These are phyloP conservation scores for Coleophora flavipennella DNA, from an alignment of 2,888 invertebrate species.

Conservation along the genomic window DNA sequence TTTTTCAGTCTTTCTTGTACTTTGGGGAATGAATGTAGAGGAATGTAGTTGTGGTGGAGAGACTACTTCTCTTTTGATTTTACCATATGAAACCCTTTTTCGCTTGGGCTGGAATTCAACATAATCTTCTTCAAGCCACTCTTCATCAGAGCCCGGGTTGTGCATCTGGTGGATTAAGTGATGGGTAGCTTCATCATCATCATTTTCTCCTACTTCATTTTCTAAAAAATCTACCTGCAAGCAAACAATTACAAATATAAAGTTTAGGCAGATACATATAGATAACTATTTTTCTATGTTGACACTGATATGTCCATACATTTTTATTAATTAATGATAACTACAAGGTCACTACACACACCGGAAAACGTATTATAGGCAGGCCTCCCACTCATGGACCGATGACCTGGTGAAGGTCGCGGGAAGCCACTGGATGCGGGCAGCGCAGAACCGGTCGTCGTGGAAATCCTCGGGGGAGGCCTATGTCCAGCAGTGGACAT, in stretches of 20 bases:
- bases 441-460: too few relatives aligned
- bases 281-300: too few relatives aligned
- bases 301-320: neutral
- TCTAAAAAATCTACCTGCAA: slow-evolving; percentile 46
- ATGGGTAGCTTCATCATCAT: slow-evolving; percentile 34
- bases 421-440: too few relatives aligned
- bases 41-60: slow-evolving; percentile 28
- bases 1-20: slow-evolving; percentile 9
- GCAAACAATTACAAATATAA: neutral
- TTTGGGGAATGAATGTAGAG: slow-evolving; percentile 13
- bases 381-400: too few relatives aligned
- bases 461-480: too few relatives aligned
- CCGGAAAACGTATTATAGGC: too few relatives aligned
- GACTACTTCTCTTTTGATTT: slow-evolving; percentile 49
- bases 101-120: slow-evolving; percentile 38
- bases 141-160: slow-evolving; percentile 43
- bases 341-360: too few relatives aligned
- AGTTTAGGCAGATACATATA: too few relatives aligned
- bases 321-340: too few relatives aligned
- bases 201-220: slow-evolving; percentile 27
- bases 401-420: too few relatives aligned
- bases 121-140: slow-evolving; percentile 60
- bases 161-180: slow-evolving; percentile 50
- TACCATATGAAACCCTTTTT: slow-evolving; percentile 39
- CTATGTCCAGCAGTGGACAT: too few relatives aligned